Percentiles rank a stretch among this genome's conserved stretches.
These are phyloP conservation scores for Onychomys arenicola DNA, from an alignment of 2,797 vertebrate genomes.

Conservation along the genomic window DNA sequence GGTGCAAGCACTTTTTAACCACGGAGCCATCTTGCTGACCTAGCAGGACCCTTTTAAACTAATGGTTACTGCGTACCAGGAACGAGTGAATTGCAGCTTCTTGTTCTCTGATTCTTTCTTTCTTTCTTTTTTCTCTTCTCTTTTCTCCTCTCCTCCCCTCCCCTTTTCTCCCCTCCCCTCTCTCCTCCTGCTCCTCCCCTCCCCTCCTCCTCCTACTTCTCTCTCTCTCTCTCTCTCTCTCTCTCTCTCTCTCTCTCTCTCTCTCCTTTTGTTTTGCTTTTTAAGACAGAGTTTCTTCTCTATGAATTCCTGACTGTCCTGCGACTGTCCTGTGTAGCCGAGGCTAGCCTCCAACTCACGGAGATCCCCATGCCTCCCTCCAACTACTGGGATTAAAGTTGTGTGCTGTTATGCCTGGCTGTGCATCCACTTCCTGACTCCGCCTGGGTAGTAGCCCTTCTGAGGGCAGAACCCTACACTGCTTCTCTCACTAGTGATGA, in stretches of 20 bases:
- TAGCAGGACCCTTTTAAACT: neutral
- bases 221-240: too few species aligned
- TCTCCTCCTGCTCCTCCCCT: too few species aligned
- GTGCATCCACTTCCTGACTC: neutral
- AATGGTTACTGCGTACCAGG: neutral
- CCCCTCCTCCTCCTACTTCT: too few species aligned
- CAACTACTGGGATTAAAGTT: neutral
- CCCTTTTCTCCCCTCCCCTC: rapidly evolving
- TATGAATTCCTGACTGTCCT: neutral
- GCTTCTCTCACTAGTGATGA: neutral
- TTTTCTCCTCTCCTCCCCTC: neutral
- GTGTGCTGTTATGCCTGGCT: too few species aligned
- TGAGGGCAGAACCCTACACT: neutral
- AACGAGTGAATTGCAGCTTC: neutral
- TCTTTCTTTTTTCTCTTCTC: too few species aligned
- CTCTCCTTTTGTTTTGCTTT: neutral
- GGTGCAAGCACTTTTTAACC: neutral
- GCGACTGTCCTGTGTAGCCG: neutral
- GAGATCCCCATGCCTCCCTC: neutral
- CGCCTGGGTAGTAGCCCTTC: neutral
- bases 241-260: too few species aligned
- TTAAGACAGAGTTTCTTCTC: neutral
- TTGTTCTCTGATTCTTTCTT: too few species aligned
- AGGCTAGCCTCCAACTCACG: neutral
- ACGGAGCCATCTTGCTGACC: neutral